Base-by-base conservation (phyloP, 1,140 invertebrate genomes). In the Cryptotermes secundus region DNA sequence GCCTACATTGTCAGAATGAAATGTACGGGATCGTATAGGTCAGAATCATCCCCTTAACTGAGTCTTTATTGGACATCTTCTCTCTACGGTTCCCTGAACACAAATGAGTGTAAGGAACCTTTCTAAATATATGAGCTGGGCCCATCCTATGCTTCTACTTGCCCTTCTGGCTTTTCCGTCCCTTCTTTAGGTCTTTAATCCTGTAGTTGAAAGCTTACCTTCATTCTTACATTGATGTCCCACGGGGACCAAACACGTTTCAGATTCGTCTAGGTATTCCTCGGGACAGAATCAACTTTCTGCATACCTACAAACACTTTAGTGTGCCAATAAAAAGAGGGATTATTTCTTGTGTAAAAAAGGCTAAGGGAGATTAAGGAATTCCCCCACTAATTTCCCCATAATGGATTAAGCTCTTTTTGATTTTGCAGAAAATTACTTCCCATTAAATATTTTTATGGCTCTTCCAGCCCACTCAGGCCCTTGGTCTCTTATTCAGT, bases 41-140 rank as follows among this genome's bases (percentile, higher is more conserved):
- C 31, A n/a, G 26, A 72, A 14, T n/a, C 59, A 14, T 72, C 59
- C 59, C 59, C 59, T 72, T 31, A 72, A 31, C 53, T 59, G 59
- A n/a, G 59, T 72, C 59, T 72, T 72, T 72, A 72, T 72, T 72
- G n/a, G 59, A 72, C 59, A 31, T n/a, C 59, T 59, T 59, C 53
- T 72, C 59, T 72, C 9, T 72, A 72, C 59, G 59, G 59, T 72
- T 72, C 59, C 59, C 59, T 72, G 59, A 72, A 72, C 59, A 72
- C 59, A 72, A 31, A 72, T 72, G 59, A n/a, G 59, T n/a, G 31
- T 26, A 72, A 72, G 59, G n/a, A 72, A 72, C 59, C 26, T 72
- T 72, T 72, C 59, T 72, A 72, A 72, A 72, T n/a, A 72, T 72
- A 72, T n/a, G 7, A 72, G 59, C 59, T 72, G 59, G 14, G 14